Evolutionary conservation across 2,888 invertebrate species (phyloP), one percentile per base, ranked within the genome.

Genomic region (Caenorhabditis angaria): DNA sequence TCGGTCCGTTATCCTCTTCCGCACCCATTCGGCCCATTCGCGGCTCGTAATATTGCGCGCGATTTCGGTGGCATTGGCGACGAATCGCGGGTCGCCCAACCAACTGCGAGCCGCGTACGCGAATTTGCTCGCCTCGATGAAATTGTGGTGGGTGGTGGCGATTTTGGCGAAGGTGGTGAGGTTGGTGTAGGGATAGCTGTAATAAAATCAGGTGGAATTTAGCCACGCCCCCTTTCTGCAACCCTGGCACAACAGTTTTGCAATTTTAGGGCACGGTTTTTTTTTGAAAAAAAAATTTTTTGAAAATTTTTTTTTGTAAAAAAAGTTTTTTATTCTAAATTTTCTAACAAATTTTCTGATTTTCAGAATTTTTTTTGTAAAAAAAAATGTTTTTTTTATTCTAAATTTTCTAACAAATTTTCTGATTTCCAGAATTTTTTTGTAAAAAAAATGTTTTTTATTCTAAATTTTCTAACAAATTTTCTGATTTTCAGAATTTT

Each of bases 61-160:
- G 24, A 86, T 74, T 14, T 77, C 58, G 0, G 78, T 80, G 8
- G 86, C 85, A 58, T 86, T 81, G 10, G 53, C 28, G 3, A 84
- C 76, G 60, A 92, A 95, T 58, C 91, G 91, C 35, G 91, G 90
- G 89, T 97, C 97, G 0, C 93, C 80, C 28, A 80, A 24, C 76
- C 76, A 80, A 53, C 70, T 70, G 41, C 80, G 51, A 2, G 70
- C 75, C 10, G 80, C 77, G 88, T 93, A 95, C 22, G 93, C 94
- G 90, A 92, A 95, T 88, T 97, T 97, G 88, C 94, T 93, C 3
- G 93, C 91, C 88, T 97, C 97, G 10, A 93, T 90, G 77, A 95
- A 90, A 73, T 94, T 91, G 83, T 97, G 97, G 90, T 93, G 93
- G 1, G 93, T 92, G 0, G 88, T 77, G 24, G 78, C 70, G 62